Evolutionary conservation across 2,797 vertebrate genomes (phyloP).

Genomic region (Iguana delicatissima): DNA sequence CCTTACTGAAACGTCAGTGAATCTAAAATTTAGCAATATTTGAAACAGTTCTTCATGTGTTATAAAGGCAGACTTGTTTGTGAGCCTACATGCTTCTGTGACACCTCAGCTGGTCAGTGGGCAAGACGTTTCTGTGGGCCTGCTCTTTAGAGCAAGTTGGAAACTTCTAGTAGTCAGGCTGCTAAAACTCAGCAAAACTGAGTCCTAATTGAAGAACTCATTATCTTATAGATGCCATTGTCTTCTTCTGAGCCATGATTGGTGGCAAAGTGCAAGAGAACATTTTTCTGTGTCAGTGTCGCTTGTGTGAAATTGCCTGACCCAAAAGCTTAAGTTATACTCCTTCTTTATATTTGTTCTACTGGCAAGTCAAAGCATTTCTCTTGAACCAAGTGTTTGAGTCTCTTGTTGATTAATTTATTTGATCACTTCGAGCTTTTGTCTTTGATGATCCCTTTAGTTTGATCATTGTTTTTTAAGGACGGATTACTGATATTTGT

Average conservation of each 20-base stretch:
- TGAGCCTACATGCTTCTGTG: not conserved
- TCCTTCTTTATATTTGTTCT: not conserved
- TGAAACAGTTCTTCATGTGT: not conserved
- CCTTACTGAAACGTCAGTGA: not conserved
- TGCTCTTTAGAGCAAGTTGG: not conserved
- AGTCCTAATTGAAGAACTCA: not conserved
- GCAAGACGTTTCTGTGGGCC: not conserved
- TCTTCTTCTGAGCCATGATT: not conserved
- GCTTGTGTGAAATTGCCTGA: not conserved
- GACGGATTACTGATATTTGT: not conserved
- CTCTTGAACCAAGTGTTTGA: not conserved
- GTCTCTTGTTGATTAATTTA: not conserved
- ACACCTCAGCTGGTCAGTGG: not conserved
- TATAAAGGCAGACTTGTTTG: not conserved
- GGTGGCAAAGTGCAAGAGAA: not conserved
- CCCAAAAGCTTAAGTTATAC: not conserved
- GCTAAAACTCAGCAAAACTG: not conserved
- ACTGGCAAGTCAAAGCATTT: not conserved
- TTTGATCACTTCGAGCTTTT: not conserved
- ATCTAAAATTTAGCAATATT: not conserved
- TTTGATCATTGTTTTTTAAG: not conserved
- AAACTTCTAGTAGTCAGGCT: not conserved
- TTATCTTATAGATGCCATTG: not conserved
- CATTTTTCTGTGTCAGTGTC: too few relatives aligned
- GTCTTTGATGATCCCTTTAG: not conserved